Evolutionary conservation across 1,140 invertebrate species (phyloP).

Genomic region (Homarus americanus): DNA sequence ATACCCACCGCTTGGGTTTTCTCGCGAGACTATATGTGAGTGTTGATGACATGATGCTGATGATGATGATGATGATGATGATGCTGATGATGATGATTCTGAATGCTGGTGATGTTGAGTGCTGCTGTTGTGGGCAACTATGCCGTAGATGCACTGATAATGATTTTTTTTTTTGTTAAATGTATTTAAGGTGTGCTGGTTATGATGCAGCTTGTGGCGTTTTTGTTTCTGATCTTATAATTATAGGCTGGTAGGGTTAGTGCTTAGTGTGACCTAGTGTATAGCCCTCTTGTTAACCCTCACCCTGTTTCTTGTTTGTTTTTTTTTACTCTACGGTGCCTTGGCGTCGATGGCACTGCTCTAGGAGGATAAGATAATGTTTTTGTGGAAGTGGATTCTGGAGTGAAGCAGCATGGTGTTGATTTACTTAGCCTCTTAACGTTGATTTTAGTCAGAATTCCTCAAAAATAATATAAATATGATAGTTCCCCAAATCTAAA

Average conservation of each 20-base stretch:
- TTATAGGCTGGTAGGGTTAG: not conserved
- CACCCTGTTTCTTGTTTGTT: not conserved
- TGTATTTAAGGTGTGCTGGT: constrained; percentile 5
- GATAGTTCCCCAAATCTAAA: too few species aligned
- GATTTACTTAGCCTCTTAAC: constrained; percentile 10
- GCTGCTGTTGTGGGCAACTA: not conserved
- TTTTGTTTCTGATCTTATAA: not conserved
- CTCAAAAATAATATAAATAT: too few species aligned
- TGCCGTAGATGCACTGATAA: constrained; percentile 25
- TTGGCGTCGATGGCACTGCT: not conserved
- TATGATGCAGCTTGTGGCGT: not conserved
- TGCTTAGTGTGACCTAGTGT: not conserved
- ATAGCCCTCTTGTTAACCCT: not conserved
- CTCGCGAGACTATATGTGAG: constrained; percentile 29
- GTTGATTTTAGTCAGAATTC: too few species aligned
- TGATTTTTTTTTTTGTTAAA: not conserved
- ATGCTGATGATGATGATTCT: constrained; percentile 22
- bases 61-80: too few species aligned
- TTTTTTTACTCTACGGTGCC: not conserved
- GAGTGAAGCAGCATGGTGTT: constrained; percentile 8
- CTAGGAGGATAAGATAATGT: constrained; percentile 10
- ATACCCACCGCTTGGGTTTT: constrained; percentile 39
- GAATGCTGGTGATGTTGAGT: constrained; percentile 19
- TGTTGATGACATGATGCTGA: constrained; percentile 25
- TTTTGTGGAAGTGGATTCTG: constrained; percentile 56